Percentiles rank a stretch among this genome's conserved stretches.
Conservation (phyloP, 2,888 invertebrate genomes). For the Neoitamus cyanurus region DNA sequence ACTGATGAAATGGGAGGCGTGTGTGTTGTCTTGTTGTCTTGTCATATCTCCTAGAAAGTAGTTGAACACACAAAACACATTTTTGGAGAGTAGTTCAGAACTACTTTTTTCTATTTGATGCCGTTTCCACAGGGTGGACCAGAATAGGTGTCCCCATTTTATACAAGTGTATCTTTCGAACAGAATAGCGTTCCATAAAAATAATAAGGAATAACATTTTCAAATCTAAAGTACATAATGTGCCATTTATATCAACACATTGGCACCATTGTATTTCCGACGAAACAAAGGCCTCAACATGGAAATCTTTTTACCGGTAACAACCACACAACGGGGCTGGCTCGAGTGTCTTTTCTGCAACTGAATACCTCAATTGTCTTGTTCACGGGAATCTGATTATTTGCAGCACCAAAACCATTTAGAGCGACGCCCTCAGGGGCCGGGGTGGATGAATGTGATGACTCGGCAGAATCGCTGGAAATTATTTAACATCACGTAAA, state of each 20-base stretch:
- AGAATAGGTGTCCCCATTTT: too few relatives aligned
- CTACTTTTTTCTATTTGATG: too few relatives aligned
- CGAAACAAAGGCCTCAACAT: not conserved
- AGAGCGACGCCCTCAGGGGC: not conserved
- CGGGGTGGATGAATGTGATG: not conserved
- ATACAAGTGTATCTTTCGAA: too few relatives aligned
- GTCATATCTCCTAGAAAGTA: too few relatives aligned
- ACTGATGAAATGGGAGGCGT: not conserved
- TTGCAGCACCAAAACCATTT: slow-evolving; percentile 31
- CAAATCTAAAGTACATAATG: not conserved
- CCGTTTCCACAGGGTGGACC: too few relatives aligned
- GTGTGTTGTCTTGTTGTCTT: too few relatives aligned
- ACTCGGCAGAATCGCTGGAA: slow-evolving; percentile 44
- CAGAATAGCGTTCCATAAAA: too few relatives aligned
- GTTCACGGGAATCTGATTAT: slow-evolving; percentile 48
- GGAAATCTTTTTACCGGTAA: not conserved
- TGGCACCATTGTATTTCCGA: not conserved
- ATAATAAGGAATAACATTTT: too few relatives aligned
- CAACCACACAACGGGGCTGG: slow-evolving; percentile 4
- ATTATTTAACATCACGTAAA: slow-evolving; percentile 52
- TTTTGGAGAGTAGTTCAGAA: too few relatives aligned
- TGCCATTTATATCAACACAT: not conserved
- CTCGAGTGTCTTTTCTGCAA: not conserved
- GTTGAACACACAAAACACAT: too few relatives aligned
- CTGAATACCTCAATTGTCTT: slow-evolving; percentile 32